phyloP scores from a whole-genome alignment of 2,888 invertebrate species.

The Apotomis turbidana region DNA sequence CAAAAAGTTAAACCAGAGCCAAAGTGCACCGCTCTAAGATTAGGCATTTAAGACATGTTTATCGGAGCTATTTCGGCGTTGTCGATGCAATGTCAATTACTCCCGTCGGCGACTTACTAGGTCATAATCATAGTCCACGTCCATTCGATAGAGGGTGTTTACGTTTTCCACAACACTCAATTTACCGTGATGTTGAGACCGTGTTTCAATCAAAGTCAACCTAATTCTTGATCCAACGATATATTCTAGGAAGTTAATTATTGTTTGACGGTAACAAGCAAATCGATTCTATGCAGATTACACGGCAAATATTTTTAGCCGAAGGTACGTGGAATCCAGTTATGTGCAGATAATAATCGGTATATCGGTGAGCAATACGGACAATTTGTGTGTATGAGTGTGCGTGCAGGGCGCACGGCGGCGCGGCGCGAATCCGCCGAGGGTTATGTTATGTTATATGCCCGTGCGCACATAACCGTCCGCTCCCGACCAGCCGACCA shows the following conservation, averaged over 20 bases:
- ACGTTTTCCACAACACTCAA: constrained; percentile 54
- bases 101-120: constrained; percentile 50
- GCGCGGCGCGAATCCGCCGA: constrained; percentile 73
- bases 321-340: constrained; percentile 71
- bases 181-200: constrained; percentile 47
- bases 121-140: constrained; percentile 56
- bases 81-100: constrained; percentile 64
- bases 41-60: constrained; percentile 60
- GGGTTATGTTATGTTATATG: constrained; percentile 78
- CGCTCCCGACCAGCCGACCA: constrained; percentile 64
- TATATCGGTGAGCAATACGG: constrained; percentile 45
- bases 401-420: constrained; percentile 73
- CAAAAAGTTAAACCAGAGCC: neutral
- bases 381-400: constrained; percentile 56
- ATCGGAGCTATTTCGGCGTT: constrained; percentile 60
- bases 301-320: constrained; percentile 70
- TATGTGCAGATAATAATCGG: constrained; percentile 75
- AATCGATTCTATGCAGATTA: constrained; percentile 61
- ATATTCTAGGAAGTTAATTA: constrained; percentile 58
- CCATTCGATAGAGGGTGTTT: constrained; percentile 63
- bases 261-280: constrained; percentile 63
- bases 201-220: constrained; percentile 60
- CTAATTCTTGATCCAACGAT: constrained; percentile 69
- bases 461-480: constrained; percentile 71
- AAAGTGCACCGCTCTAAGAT: constrained; percentile 24